Evolutionary conservation across 2,797 vertebrate genomes (phyloP).

Genomic region (Helostoma temminkii): DNA sequence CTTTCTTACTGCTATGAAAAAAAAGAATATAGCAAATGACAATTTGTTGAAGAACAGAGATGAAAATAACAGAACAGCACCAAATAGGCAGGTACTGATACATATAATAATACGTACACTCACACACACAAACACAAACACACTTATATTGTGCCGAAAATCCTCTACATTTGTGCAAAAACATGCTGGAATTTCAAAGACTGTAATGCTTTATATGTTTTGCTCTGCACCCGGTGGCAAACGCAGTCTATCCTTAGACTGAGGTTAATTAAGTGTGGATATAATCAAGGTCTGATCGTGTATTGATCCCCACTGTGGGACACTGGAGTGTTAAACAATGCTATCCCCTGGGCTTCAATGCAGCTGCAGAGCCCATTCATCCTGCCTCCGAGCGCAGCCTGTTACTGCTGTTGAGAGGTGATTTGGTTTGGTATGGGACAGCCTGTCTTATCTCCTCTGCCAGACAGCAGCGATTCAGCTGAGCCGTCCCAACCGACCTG

Average conservation of each 20-base stretch:
- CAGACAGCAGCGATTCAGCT: slow-evolving; percentile 78
- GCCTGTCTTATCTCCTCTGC: slow-evolving; percentile 78
- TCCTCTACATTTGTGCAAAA: slow-evolving; percentile 50
- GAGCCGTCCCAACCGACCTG: slow-evolving; percentile 71
- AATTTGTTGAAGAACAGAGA: neutral
- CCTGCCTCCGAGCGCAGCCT: slow-evolving; percentile 56
- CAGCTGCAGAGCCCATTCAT: slow-evolving; percentile 72
- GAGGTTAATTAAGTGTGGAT: slow-evolving; percentile 83
- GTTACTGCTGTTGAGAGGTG: slow-evolving; percentile 71
- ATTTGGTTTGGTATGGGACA: slow-evolving; percentile 76
- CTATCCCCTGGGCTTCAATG: slow-evolving; percentile 66
- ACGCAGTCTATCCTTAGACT: slow-evolving; percentile 60
- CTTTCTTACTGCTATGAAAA: slow-evolving; percentile 42
- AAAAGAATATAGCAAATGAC: slow-evolving; percentile 5
- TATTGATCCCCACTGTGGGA: slow-evolving; percentile 75
- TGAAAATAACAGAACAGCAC: slow-evolving; percentile 1
- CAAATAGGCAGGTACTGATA: slow-evolving; percentile 3
- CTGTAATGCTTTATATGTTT: slow-evolving; percentile 49
- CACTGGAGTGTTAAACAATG: slow-evolving; percentile 78
- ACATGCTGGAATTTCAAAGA: slow-evolving; percentile 59
- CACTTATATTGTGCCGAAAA: slow-evolving; percentile 54
- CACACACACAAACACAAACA: too few species aligned
- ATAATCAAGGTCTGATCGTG: slow-evolving; percentile 79
- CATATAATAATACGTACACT: slow-evolving; percentile 1
- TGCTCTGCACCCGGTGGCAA: slow-evolving; percentile 37